These are phyloP conservation scores for Rhinophrynus dorsalis DNA, from an alignment of 2,797 vertebrate genomes.

Conservation along the genomic window DNA sequence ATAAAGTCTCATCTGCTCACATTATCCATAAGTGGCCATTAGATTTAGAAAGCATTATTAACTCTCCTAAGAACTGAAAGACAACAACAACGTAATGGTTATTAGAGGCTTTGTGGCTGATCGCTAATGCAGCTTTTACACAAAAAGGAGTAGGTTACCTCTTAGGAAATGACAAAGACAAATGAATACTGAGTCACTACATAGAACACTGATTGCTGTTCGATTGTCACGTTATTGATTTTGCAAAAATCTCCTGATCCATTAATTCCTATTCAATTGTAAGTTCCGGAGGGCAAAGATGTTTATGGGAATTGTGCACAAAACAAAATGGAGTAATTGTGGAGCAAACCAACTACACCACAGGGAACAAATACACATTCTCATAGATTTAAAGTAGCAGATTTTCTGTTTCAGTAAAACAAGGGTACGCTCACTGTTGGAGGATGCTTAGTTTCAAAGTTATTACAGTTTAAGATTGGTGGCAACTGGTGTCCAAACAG, in stretches of 20 bases:
- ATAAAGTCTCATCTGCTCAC: neutral
- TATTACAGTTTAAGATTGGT: no score
- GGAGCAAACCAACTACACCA: no score
- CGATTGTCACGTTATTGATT: neutral
- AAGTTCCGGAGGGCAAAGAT: no score
- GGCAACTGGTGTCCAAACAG: no score
- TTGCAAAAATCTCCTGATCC: neutral
- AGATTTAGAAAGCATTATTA: conserved; percentile 19
- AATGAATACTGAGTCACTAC: neutral
- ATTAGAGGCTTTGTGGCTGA: conserved; percentile 26
- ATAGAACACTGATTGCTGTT: neutral
- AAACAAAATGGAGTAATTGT: no score
- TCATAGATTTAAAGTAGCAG: no score
- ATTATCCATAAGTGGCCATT: conserved; percentile 39
- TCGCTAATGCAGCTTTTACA: conserved; percentile 30
- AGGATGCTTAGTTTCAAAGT: no score
- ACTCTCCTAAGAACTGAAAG: neutral
- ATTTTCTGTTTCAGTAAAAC: no score
- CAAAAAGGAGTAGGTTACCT: neutral
- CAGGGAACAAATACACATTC: no score
- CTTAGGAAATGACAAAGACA: neutral
- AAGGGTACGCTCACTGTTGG: no score
- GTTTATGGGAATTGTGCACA: no score
- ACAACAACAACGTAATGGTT: conserved; percentile 27
- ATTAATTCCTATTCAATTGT: no score